Evolutionary conservation across 2,113 vertebrate genomes (phyloP), one percentile per base, ranked within the genome.

Genomic region (Strix uralensis): DNA sequence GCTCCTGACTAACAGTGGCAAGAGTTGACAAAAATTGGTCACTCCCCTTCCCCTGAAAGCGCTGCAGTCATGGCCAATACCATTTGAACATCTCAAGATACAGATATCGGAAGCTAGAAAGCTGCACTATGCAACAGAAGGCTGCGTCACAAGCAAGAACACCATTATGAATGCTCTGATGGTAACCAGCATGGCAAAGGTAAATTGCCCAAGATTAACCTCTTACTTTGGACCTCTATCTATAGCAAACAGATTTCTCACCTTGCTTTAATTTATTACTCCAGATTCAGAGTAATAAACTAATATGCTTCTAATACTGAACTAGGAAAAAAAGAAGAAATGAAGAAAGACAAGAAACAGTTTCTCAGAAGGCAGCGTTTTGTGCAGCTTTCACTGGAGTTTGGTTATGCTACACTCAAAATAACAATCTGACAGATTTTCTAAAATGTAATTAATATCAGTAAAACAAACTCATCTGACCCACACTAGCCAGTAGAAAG

Each of bases 91-190:
- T 25, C 61, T 54, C 1, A 0, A 9, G 11, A 38, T 25, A 34
- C 9, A 66, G 40, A 4, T 13, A 51, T 2, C 2, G 3, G 22
- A 55, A 79, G n/a, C 6, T 13, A 63, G 27, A 72, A 82, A 75
- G 19, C 19, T 55, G 38, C 49, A 22, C 9, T 58, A 10, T 2
- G 21, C 34, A 47, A 29, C 0, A 69, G 49, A 59, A 67, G 19
- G 18, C 25, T 80, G 13, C 3, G 2, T 47, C 75, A 38, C 2
- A 1, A 58, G 29, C 22, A 86, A 75, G 19, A 77, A 49, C 2
- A 17, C 7, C 21, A 6, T 42, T 22, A n/a, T 0, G 0, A 82
- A 63, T n/a, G 13, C 6, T 54, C 5, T 29, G 51, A 78, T 5
- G 7, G 27, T 23, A 62, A 62, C 3, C 26, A 46, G 49, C 8